A percentile compares a stretch with the other conserved stretches of the same genome.
These are phyloP conservation scores for Amphiduros pacificus DNA, from an alignment of 2,888 invertebrate species.

Conservation along the genomic window DNA sequence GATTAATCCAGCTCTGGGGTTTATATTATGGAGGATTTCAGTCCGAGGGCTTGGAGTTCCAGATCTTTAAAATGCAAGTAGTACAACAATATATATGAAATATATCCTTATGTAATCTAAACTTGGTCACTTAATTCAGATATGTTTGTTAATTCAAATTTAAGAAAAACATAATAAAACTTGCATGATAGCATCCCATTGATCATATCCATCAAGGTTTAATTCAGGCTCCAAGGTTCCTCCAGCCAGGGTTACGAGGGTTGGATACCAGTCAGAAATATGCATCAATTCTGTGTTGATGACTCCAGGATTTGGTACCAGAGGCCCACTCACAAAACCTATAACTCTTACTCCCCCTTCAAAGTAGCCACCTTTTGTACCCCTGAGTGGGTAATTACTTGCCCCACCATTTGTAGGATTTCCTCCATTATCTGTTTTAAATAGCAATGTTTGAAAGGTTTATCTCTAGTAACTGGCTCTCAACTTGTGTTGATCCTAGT, in stretches of 20 bases:
- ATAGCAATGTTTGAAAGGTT: too few species aligned
- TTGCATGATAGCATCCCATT: conserved; percentile 51
- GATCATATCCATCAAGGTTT: conserved; percentile 51
- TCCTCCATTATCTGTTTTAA: conserved; percentile 64
- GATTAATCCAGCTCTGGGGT: conserved; percentile 57
- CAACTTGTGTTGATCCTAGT: too few species aligned
- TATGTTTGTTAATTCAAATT: too few species aligned
- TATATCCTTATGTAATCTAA: too few species aligned
- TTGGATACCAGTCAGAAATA: conserved; percentile 57
- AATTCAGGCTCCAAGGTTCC: conserved; percentile 44
- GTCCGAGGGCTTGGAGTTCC: conserved; percentile 33
- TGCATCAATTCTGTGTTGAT: conserved; percentile 42
- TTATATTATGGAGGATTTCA: conserved; percentile 79
- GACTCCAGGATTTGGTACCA: conserved; percentile 14
- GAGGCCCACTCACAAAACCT: conserved; percentile 43
- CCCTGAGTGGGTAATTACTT: conserved; percentile 55
- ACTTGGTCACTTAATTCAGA: too few species aligned
- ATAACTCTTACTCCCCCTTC: conserved; percentile 55
- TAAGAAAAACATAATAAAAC: neutral
- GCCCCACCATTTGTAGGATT: conserved; percentile 47
- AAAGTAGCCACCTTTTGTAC: conserved; percentile 54
- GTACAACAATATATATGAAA: too few species aligned
- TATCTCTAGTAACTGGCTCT: too few species aligned
- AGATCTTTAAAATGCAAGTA: neutral
- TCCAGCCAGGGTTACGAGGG: conserved; percentile 44